Base-by-base conservation (phyloP, 2,113 vertebrate species). In the Platysteira castanea region DNA sequence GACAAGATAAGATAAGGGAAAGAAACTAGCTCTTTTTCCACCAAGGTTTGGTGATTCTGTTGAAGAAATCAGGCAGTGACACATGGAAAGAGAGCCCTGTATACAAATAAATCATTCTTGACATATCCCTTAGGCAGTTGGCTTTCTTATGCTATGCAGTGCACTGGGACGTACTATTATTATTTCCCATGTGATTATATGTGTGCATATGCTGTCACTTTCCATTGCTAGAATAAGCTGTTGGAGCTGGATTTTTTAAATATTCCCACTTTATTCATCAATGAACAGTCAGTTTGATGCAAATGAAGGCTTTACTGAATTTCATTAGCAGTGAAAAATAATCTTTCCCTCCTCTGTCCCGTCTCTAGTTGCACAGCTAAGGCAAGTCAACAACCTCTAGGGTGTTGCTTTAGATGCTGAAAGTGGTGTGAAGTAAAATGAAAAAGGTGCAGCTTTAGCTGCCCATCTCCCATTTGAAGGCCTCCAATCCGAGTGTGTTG, bases 41-140 rank as follows among this genome's bases (percentile, higher is more conserved):
- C 75, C 3, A 9, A 90, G 44, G 33, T 79, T 86, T 53, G 69
- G n/a, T 1, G 10, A 88, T 92, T 87, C 73, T 59, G 30, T 73
- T 97, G 95, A 94, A 95, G 89, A 97, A 97, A 94, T 94, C 78
- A 65, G 64, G 37, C n/a, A 3, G 46, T 97, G 92, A 96, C 90
- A 94, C 87, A 86, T 74, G 61, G 85, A 95, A 94, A 53, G 70
- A 76, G 83, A 94, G 63, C 41, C 37, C 26, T 87, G 59, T 91
- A 87, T 35, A 85, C 69, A 78, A 95, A 95, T 96, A 97, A 97
- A 97, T 97, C 90, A 93, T 93, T 98, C 90, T 94, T 94, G 97
- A 97, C 96, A 95, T 77, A 85, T 90, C 95, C 95, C 95, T 95
- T 97, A 96, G 97, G 97, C 96, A 56, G 6, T 57, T 96, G 84